Evolutionary conservation across 2,888 invertebrate species (phyloP).

Genomic region (Spodoptera exigua): DNA sequence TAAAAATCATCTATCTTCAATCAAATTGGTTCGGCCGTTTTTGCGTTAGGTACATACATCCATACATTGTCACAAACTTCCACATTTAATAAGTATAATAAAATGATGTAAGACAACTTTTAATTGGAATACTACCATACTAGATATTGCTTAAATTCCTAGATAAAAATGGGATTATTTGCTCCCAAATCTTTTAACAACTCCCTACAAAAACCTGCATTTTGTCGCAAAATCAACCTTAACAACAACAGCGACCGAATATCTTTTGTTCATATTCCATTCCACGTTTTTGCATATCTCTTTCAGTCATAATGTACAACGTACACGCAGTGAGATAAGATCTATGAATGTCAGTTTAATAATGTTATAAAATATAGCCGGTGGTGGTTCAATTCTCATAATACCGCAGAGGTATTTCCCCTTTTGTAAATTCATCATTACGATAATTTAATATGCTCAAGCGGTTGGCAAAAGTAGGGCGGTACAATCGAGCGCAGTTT

Average conservation of each 20-base stretch:
- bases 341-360: constrained; percentile 57
- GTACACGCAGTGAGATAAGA: constrained; percentile 48
- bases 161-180: no score
- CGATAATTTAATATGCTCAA: constrained; percentile 65
- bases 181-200: no score
- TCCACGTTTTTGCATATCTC: constrained; percentile 54
- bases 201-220: no score
- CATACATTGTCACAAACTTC: no score
- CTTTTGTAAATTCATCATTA: constrained; percentile 67
- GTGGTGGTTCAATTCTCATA: constrained; percentile 44
- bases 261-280: constrained; percentile 44
- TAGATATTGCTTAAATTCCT: no score
- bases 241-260: constrained; percentile 20
- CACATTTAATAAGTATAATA: no score
- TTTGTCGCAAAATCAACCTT: constrained; percentile 15
- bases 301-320: constrained; percentile 48
- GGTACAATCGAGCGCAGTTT: constrained; percentile 51
- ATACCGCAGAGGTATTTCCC: constrained; percentile 49
- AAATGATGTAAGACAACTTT: no score
- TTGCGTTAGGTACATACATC: no score
- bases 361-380: constrained; percentile 55
- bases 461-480: constrained; percentile 53
- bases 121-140: no score
- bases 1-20: no score
- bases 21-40: no score